phyloP scores from a whole-genome alignment of 2,797 vertebrate genomes.

The Schizopygopsis malacanthus region DNA sequence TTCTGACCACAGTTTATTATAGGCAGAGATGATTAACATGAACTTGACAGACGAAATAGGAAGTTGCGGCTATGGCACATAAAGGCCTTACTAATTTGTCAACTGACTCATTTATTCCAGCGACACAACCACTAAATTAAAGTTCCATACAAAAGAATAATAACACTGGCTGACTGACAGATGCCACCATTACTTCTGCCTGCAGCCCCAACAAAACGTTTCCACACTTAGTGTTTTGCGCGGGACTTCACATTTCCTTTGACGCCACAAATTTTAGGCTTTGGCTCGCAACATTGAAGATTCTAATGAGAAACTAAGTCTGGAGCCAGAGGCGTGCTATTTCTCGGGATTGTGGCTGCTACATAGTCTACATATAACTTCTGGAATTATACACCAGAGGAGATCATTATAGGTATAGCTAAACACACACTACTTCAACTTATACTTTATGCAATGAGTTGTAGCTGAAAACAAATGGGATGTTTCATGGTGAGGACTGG shows the following conservation, averaged over 20 bases:
- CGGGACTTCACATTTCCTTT: constrained; percentile 18
- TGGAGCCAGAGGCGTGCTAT: constrained; percentile 59
- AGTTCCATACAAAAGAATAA: constrained; percentile 56
- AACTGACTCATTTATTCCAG: constrained; percentile 56
- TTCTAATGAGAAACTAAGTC: constrained; percentile 59
- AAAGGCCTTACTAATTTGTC: constrained; percentile 52
- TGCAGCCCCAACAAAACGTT: neutral
- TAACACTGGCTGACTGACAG: constrained; percentile 51
- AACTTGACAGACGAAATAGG: constrained; percentile 36
- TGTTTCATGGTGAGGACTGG: constrained; percentile 49
- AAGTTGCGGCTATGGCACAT: constrained; percentile 41
- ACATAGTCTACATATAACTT: constrained; percentile 73
- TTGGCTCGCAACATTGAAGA: constrained; percentile 3
- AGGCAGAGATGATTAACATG: constrained; percentile 39
- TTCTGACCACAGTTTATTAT: constrained; percentile 42
- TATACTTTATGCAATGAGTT: constrained; percentile 53
- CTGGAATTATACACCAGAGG: constrained; percentile 74
- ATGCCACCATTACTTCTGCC: constrained; percentile 9
- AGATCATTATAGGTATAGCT: constrained; percentile 73
- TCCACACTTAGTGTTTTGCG: constrained; percentile 5
- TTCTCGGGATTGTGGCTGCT: constrained; percentile 49
- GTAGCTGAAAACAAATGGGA: constrained; percentile 54
- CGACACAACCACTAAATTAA: constrained; percentile 57
- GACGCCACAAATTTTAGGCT: constrained; percentile 46
- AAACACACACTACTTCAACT: constrained; percentile 56